Conservation (phyloP, 2,113 vertebrate species). For the Takifugu bimaculatus region DNA sequence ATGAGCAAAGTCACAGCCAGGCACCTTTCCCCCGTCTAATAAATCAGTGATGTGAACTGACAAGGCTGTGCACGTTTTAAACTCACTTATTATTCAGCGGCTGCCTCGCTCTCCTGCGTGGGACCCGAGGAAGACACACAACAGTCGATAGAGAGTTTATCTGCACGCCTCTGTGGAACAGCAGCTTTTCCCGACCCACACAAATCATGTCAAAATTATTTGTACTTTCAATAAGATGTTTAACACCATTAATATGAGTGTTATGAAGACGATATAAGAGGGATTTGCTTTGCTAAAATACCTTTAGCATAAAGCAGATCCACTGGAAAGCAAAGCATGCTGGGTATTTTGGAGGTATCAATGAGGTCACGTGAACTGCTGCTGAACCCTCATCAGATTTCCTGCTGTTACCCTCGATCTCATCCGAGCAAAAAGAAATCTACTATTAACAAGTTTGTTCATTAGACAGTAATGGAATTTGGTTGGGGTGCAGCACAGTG, state of each 20-base stretch:
- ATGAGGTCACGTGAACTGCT: conserved; percentile 46
- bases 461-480: no score
- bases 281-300: not conserved
- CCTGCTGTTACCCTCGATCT: conserved; percentile 36
- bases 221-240: no score
- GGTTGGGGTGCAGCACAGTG: no score
- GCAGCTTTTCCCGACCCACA: no score
- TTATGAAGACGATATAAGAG: not conserved
- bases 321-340: conserved; percentile 24
- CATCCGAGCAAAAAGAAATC: conserved; percentile 6
- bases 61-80: conserved; percentile 12
- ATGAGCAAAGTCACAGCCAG: conserved; percentile 27
- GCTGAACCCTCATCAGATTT: conserved; percentile 47
- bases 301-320: conserved; percentile 3
- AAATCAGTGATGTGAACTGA: conserved; percentile 9
- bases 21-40: conserved; percentile 27
- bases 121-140: no score
- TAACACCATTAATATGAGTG: no score
- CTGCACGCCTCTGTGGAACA: no score
- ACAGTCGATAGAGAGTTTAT: no score
- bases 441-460: no score
- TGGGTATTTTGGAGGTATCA: conserved; percentile 22
- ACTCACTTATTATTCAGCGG: conserved; percentile 9
- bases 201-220: no score
- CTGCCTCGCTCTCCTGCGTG: not conserved